A percentile compares a stretch with the other conserved stretches of the same genome.
These are phyloP conservation scores for Phrynocephalus forsythii DNA, from an alignment of 2,797 vertebrate genomes.

Conservation along the genomic window DNA sequence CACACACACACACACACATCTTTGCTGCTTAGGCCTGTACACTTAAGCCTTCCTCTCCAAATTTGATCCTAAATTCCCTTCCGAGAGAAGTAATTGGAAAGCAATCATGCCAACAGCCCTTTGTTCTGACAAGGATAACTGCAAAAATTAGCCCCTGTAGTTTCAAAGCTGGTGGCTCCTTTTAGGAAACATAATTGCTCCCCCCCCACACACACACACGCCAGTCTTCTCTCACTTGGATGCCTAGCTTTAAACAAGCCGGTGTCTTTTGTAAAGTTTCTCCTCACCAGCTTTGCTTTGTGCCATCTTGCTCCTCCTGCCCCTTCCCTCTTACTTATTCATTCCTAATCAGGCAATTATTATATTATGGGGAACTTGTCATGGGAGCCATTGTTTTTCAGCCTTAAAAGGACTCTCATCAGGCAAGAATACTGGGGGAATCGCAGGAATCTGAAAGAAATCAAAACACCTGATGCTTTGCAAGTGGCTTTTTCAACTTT, in stretches of 20 bases:
- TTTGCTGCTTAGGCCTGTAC: too few species aligned
- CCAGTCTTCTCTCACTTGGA: slow-evolving; percentile 15
- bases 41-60: background rate
- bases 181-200: slow-evolving; percentile 52
- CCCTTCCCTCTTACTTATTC: slow-evolving; percentile 67
- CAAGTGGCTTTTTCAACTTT: slow-evolving; percentile 60
- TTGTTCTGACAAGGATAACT: slow-evolving; percentile 33
- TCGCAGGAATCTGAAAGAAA: slow-evolving; percentile 65
- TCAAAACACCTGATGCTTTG: slow-evolving; percentile 63
- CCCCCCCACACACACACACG: background rate
- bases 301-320: slow-evolving; percentile 59
- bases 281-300: slow-evolving; percentile 51
- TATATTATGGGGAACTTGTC: slow-evolving; percentile 66
- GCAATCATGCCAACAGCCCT: background rate
- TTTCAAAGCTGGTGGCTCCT: slow-evolving; percentile 28
- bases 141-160: slow-evolving; percentile 35
- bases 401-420: slow-evolving; percentile 69
- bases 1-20: too few species aligned
- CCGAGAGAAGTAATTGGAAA: background rate
- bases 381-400: slow-evolving; percentile 61
- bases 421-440: slow-evolving; percentile 64
- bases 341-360: slow-evolving; percentile 71
- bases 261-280: slow-evolving; percentile 36
- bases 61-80: background rate
- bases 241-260: slow-evolving; percentile 48